A percentile compares a stretch with the other conserved stretches of the same genome.
These are phyloP conservation scores for Eristalinus aeneus DNA, from an alignment of 2,888 invertebrate genomes.

Conservation along the genomic window DNA sequence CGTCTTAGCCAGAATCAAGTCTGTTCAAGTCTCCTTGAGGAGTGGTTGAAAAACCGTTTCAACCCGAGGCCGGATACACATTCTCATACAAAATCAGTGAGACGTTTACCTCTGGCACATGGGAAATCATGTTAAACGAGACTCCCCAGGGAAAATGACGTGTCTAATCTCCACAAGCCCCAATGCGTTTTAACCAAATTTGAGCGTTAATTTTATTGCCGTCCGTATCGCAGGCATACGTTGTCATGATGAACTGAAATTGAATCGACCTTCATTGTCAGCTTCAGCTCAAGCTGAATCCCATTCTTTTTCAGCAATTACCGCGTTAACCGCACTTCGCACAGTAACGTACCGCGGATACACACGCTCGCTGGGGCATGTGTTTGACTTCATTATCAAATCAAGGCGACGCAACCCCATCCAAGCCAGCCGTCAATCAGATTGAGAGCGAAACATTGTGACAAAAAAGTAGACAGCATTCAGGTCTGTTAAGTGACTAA, in stretches of 20 bases:
- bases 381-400: slow-evolving; percentile 28
- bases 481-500: slow-evolving; percentile 34
- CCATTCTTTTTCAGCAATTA: neutral
- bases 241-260: slow-evolving; percentile 2
- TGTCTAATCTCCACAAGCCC: neutral
- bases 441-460: slow-evolving; percentile 12
- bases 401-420: slow-evolving; percentile 34
- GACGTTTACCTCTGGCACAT: neutral
- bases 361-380: neutral
- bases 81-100: neutral
- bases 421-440: slow-evolving; percentile 44
- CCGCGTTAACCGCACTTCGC: slow-evolving; percentile 5
- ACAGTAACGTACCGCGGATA: neutral
- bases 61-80: neutral
- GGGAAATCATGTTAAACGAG: neutral
- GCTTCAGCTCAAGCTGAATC: neutral
- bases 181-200: neutral
- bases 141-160: neutral
- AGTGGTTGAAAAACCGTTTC: neutral
- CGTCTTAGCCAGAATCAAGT: neutral
- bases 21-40: no score
- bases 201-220: slow-evolving; percentile 1
- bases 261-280: slow-evolving; percentile 29
- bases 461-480: neutral
- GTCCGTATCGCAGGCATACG: neutral